Base-by-base conservation (phyloP, 2,888 invertebrate genomes). In the Desoria tigrina region DNA sequence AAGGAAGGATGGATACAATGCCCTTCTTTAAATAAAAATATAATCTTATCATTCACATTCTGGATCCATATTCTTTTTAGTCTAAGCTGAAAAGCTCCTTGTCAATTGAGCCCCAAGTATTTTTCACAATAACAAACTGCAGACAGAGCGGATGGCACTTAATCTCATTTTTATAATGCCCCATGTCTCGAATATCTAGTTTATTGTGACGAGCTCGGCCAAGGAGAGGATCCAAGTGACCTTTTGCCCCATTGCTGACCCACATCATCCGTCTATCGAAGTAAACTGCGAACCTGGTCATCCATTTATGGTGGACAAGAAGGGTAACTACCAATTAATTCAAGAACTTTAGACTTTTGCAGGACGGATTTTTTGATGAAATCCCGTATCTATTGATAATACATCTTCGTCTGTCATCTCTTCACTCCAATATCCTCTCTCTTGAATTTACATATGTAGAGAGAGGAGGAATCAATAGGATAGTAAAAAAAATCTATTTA, bases 301-400 rank as follows among this genome's bases (percentile, higher is more conserved):
- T 69, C 76, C 76, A 51, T 76, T 76, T 49, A 72, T 71, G 72
- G 76, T 76, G 57, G 73, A 74, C 59, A 76, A 76, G 59, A 76
- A 76, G 69, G 76, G 76, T 76, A 66, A 63, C n/a, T n/a, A n/a
- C n/a, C n/a, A n/a, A n/a, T n/a, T n/a, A n/a, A n/a, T n/a, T n/a
- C n/a, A n/a, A n/a, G n/a, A n/a, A n/a, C n/a, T n/a, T n/a, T n/a
- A n/a, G n/a, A n/a, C 39, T 39, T 39, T 39, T 11, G 9, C 39
- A 9, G 9, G 39, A 9, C 39, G 9, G 9, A 16, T 16, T 39
- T 39, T 39, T 39, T 39, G 39, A 16, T 39, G 39, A 39, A 16
- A 39, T 11, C 39, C 39, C 39, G 9, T 39, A 11, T 39, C 16
- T 39, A 16, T 11, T 11, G 16, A 39, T 39, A 39, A 39, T n/a